phyloP scores from a whole-genome alignment of 2,797 vertebrate species.

The Danio choprae region DNA sequence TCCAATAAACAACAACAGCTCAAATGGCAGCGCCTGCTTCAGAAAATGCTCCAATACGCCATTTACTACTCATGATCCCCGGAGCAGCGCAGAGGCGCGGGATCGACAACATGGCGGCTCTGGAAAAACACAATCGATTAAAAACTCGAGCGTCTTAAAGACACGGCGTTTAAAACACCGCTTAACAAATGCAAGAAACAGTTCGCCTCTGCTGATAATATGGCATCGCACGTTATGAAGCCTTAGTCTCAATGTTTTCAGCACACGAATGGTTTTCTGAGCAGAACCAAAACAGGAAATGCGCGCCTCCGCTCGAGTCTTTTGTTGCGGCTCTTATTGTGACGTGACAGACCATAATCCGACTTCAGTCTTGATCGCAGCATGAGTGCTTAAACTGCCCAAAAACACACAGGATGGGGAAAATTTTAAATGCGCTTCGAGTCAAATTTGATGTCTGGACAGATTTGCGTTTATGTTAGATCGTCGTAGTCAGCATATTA shows the following conservation, averaged over 20 bases:
- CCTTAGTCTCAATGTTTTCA: background rate
- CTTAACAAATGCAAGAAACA: background rate
- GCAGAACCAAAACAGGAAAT: conserved; percentile 71
- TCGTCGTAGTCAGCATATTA: too few species aligned
- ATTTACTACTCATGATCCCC: conserved; percentile 57
- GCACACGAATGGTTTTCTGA: background rate
- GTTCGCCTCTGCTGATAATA: background rate
- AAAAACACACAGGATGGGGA: background rate
- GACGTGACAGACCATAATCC: background rate
- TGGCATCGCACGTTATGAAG: background rate
- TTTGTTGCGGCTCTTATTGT: conserved; percentile 47
- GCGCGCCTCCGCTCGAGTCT: conserved; percentile 27
- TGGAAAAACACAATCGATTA: background rate
- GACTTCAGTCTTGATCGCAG: background rate
- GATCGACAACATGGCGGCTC: conserved; percentile 61
- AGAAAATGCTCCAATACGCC: conserved; percentile 49
- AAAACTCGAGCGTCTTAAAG: background rate
- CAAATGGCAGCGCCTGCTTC: background rate
- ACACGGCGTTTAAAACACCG: too few species aligned
- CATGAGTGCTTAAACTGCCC: background rate
- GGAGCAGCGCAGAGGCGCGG: conserved; percentile 5
- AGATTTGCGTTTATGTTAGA: too few species aligned
- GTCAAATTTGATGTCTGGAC: background rate
- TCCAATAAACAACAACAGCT: background rate
- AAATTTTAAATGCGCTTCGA: background rate